A percentile compares a stretch with the other conserved stretches of the same genome.
Evolutionary conservation across 2,888 invertebrate genomes (phyloP).

Genomic region (Helicoverpa assulta): DNA sequence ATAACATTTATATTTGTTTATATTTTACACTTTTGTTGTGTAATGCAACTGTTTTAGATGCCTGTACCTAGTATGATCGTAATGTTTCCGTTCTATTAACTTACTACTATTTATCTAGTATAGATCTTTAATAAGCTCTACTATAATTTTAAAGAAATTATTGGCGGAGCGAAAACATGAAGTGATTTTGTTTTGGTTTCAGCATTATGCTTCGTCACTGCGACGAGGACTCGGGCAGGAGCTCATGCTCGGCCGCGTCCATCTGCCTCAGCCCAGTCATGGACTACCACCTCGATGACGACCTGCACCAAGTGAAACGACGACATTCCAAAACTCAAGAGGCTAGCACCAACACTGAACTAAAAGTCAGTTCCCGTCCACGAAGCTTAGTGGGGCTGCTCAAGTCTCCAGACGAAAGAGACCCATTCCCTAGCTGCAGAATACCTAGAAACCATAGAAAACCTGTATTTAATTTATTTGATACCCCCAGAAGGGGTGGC

Average conservation of each 20-base stretch:
- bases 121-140: neutral
- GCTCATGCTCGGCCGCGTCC: conserved; percentile 87
- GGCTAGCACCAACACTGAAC: conserved; percentile 87
- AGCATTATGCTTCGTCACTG: conserved; percentile 82
- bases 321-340: conserved; percentile 76
- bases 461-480: conserved; percentile 80
- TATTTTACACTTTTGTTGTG: neutral
- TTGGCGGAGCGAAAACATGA: neutral
- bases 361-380: conserved; percentile 85
- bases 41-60: neutral
- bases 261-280: conserved; percentile 79
- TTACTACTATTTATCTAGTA: neutral
- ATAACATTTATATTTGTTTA: neutral
- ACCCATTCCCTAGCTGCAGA: conserved; percentile 86
- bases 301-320: conserved; percentile 63
- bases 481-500: conserved; percentile 81
- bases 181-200: conserved; percentile 59
- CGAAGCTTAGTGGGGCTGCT: conserved; percentile 79
- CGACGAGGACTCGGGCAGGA: conserved; percentile 87
- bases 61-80: neutral
- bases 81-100: neutral
- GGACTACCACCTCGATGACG: conserved; percentile 70
- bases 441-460: conserved; percentile 76
- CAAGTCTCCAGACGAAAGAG: conserved; percentile 87
- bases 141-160: too few relatives aligned